These are phyloP conservation scores for Drosophila melanocephala DNA, from an alignment of 2,888 invertebrate genomes.

Conservation along the genomic window DNA sequence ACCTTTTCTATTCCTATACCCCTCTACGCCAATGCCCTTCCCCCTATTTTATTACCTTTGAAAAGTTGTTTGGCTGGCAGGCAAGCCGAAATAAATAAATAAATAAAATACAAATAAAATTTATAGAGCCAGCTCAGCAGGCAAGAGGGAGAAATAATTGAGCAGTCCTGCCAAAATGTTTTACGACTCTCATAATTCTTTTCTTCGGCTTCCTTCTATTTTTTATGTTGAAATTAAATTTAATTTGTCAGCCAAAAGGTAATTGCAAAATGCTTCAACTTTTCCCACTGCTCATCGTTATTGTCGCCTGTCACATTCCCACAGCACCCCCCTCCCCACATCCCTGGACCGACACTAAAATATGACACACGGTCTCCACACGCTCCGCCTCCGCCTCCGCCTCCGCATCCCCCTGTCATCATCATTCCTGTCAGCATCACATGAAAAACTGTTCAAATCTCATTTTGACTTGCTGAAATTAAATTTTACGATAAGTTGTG, in stretches of 20 bases:
- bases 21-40: neutral
- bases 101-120: slow-evolving; percentile 65
- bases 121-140: slow-evolving; percentile 55
- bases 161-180: slow-evolving; percentile 56
- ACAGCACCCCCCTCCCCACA: neutral
- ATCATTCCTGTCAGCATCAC: slow-evolving; percentile 30
- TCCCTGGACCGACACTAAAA: neutral
- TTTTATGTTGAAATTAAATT: slow-evolving; percentile 65
- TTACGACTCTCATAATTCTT: slow-evolving; percentile 59
- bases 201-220: slow-evolving; percentile 4
- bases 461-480: slow-evolving; percentile 52
- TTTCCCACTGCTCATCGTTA: slow-evolving; percentile 7
- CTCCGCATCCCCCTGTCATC: slow-evolving; percentile 11
- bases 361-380: neutral
- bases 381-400: neutral
- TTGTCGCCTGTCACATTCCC: slow-evolving; percentile 1
- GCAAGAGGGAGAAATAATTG: slow-evolving; percentile 66
- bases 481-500: slow-evolving; percentile 51
- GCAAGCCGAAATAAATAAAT: slow-evolving; percentile 46
- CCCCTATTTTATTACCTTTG: slow-evolving; percentile 70
- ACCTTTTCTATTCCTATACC: neutral
- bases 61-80: slow-evolving; percentile 45
- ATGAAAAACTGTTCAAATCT: slow-evolving; percentile 43
- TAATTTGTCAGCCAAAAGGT: slow-evolving; percentile 62
- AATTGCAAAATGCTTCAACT: slow-evolving; percentile 52